A percentile compares a stretch with the other conserved stretches of the same genome.
Evolutionary conservation across 2,888 invertebrate genomes (phyloP).

Genomic region (Watsonalla binaria): DNA sequence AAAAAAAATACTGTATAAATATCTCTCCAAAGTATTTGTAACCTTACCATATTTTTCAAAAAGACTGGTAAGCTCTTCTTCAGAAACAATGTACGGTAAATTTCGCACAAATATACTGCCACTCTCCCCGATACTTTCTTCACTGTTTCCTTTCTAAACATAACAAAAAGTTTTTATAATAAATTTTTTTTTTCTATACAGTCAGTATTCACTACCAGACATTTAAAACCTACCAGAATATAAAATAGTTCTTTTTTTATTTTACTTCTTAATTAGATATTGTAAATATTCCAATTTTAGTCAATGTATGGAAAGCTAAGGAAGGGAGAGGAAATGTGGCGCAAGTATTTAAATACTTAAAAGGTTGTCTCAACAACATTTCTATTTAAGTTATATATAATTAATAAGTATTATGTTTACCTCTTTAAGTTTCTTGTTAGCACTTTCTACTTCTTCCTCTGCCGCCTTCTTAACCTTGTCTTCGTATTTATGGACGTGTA

Average conservation of each 20-base stretch:
- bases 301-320: too few species aligned
- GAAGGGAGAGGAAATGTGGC: too few species aligned
- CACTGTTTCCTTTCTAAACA: conserved; percentile 73
- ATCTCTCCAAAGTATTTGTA: neutral
- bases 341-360: too few species aligned
- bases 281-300: too few species aligned
- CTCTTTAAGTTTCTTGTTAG: conserved; percentile 53
- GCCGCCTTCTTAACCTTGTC: conserved; percentile 55
- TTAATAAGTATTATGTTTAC: conserved; percentile 25
- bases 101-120: conserved; percentile 96
- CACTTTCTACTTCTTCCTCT: conserved; percentile 53
- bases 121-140: conserved; percentile 91
- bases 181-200: too few species aligned
- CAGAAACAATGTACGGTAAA: conserved; percentile 90
- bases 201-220: too few species aligned
- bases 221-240: too few species aligned
- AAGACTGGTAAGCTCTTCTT: conserved; percentile 88
- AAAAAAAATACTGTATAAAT: too few species aligned
- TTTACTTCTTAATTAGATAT: too few species aligned
- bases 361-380: too few species aligned
- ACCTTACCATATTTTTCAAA: conserved; percentile 90
- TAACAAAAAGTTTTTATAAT: neutral
- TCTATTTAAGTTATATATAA: neutral
- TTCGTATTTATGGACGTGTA: conserved; percentile 66
- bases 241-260: too few species aligned